Evolutionary conservation across 2,797 vertebrate species (phyloP).

Genomic region (Threskiornis aethiopicus): DNA sequence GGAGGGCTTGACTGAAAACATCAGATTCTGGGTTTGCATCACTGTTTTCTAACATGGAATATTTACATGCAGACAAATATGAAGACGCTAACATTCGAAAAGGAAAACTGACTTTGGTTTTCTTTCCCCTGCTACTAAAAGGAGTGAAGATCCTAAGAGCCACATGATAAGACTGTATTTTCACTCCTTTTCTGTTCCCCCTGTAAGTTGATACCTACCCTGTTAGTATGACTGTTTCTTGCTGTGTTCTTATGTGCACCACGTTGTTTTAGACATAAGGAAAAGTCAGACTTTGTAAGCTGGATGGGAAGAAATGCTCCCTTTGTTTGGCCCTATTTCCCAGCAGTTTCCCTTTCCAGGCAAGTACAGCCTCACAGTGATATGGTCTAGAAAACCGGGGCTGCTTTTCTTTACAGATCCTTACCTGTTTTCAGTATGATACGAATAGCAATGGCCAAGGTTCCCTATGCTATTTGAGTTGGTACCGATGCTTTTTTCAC

Average conservation of each 20-base stretch:
- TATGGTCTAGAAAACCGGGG: neutral
- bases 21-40: neutral
- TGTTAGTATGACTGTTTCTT: neutral
- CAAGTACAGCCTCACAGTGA: neutral
- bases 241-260: neutral
- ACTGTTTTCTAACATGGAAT: neutral
- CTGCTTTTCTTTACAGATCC: neutral
- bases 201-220: neutral
- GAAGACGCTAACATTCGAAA: neutral
- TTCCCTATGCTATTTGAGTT: neutral
- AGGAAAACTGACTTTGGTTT: neutral
- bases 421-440: neutral
- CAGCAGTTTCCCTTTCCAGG: neutral
- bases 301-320: neutral
- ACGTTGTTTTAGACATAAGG: neutral
- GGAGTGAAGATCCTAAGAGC: neutral
- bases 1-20: neutral
- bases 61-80: neutral
- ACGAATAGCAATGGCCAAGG: neutral
- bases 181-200: neutral
- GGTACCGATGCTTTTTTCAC: neutral
- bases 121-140: neutral
- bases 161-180: neutral
- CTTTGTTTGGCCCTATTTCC: neutral
- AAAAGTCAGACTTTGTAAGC: neutral